Evolutionary conservation across 1,140 invertebrate genomes (phyloP), one percentile per base, ranked within the genome.

Genomic region (Papilio glaucus): DNA sequence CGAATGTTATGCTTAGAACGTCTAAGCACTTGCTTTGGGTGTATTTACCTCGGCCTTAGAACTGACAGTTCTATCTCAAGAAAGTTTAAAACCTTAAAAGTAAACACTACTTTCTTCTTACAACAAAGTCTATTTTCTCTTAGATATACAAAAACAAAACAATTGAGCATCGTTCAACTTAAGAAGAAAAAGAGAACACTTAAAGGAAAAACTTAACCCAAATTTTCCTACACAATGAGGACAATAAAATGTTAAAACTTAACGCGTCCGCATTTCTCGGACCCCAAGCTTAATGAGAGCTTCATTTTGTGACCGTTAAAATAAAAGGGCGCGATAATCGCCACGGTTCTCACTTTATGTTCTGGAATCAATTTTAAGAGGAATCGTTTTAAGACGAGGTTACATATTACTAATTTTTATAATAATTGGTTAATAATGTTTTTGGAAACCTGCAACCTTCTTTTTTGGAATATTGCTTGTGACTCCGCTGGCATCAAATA

Each of bases 201-300:
- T 49, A 53, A 53, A 53, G 45, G 45, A 53, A 21, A 53, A 53
- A 53, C 18, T 53, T 53, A 53, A 53, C 45, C 45, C 15, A 53
- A 53, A 53, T 53, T 53, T 18, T 24, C 18, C 42, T 45, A 45
- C 15, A 53, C 45, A 53, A 53, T 21, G 45, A 53, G 45, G 18
- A 24, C 49, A 24, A 53, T 53, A 53, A 53, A 53, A 53, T 53
- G 49, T 53, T 21, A 53, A 53, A 53, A 53, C 49, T 53, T 53
- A 53, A 53, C 49, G 49, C 49, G 18, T 18, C 21, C 49, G 49
- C 49, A 53, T 53, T 53, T 53, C 49, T 53, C 49, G 49, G 49
- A 53, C 49, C 49, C 49, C 9, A 24, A 3, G 49, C 8, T 24
- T 53, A 53, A 53, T 53, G 49, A 53, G 49, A 53, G 49, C 24